These are phyloP conservation scores for Leptura quadrifasciata DNA, from an alignment of 2,888 invertebrate genomes.

Conservation along the genomic window DNA sequence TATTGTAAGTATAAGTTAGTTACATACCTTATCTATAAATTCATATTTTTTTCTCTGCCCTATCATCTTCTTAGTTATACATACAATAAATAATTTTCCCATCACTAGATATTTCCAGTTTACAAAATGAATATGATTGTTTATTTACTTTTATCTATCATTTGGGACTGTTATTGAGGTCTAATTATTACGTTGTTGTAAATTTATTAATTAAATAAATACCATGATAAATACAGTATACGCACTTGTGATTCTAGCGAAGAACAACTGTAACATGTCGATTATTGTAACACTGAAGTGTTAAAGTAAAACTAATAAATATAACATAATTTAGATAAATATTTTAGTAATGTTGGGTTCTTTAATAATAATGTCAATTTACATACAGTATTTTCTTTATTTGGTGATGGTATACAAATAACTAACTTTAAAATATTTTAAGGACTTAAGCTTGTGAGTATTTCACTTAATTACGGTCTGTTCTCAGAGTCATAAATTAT, in stretches of 20 bases:
- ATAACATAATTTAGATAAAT: too few relatives aligned
- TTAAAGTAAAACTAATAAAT: too few relatives aligned
- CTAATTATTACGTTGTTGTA: neutral
- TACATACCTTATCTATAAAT: neutral
- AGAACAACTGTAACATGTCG: neutral
- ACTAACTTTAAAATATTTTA: too few relatives aligned
- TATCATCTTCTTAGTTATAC: neutral
- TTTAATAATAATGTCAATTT: too few relatives aligned
- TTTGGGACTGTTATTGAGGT: neutral
- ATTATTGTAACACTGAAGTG: too few relatives aligned
- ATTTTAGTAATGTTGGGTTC: too few relatives aligned
- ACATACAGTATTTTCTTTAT: too few relatives aligned
- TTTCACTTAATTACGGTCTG: too few relatives aligned
- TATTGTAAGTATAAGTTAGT: neutral
- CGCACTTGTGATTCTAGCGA: neutral
- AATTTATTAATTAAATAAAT: neutral
- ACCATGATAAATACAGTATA: neutral
- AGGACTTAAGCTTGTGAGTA: too few relatives aligned
- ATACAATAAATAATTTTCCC: neutral
- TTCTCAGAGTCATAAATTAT: too few relatives aligned
- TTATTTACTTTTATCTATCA: conserved; percentile 3
- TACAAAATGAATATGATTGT: neutral
- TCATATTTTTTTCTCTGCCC: too few relatives aligned
- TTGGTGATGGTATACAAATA: too few relatives aligned
- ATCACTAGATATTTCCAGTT: neutral